These are phyloP conservation scores for Tholera decimalis DNA, from an alignment of 2,888 invertebrate species.

Conservation along the genomic window DNA sequence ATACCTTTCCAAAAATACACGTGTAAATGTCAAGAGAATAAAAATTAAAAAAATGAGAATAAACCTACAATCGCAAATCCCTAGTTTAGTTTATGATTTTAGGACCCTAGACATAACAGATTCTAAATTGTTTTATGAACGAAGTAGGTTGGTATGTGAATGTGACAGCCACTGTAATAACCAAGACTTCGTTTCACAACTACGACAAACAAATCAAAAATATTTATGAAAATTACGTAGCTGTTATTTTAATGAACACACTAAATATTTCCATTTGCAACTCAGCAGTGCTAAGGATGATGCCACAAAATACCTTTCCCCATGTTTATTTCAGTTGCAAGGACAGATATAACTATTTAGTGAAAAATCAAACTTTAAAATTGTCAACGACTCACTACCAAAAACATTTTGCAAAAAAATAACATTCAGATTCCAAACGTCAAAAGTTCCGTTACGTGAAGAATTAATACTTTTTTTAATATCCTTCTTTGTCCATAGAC, in stretches of 20 bases:
- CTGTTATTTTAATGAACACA: not conserved
- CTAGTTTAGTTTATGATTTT: not conserved
- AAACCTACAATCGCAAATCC: too few species aligned
- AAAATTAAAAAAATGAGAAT: too few species aligned
- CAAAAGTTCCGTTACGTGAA: constrained; percentile 44
- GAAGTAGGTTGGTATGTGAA: not conserved
- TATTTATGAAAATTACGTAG: not conserved
- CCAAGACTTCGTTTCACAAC: not conserved
- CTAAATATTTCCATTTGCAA: constrained; percentile 12
- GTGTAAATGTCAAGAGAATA: too few species aligned
- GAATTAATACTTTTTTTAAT: constrained; percentile 47
- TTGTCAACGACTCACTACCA: not conserved
- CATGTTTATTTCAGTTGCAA: not conserved
- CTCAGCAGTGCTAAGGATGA: not conserved
- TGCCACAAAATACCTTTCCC: not conserved
- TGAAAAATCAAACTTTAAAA: not conserved
- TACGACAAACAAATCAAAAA: not conserved
- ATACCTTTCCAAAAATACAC: too few species aligned
- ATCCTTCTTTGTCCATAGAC: constrained; percentile 59
- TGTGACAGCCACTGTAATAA: not conserved
- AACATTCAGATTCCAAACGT: constrained; percentile 1
- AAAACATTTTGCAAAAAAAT: not conserved
- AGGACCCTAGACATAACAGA: not conserved
- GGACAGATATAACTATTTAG: not conserved
- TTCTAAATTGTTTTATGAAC: not conserved